Evolutionary conservation across 2,888 invertebrate genomes (phyloP).

Genomic region (Teinopalpus imperialis): DNA sequence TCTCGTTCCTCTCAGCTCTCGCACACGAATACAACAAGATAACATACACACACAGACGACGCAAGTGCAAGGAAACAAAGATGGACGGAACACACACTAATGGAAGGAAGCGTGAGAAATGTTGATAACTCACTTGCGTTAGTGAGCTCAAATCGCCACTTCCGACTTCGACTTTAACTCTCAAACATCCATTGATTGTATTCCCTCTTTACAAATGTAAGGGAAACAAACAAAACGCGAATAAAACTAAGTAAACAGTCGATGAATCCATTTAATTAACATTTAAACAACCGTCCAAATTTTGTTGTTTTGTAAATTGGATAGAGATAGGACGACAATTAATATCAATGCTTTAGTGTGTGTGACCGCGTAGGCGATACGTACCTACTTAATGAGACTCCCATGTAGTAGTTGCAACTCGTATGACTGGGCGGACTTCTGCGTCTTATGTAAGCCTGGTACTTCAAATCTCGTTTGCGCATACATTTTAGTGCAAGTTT

Average conservation of each 20-base stretch:
- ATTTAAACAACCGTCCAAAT: conserved; percentile 3
- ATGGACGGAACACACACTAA: conserved; percentile 62
- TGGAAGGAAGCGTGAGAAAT: conserved; percentile 75
- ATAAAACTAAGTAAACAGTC: conserved; percentile 35
- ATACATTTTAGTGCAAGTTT: conserved; percentile 75
- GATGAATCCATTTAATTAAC: conserved; percentile 34
- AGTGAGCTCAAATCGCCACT: conserved; percentile 66
- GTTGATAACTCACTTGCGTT: conserved; percentile 79
- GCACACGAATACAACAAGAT: conserved; percentile 50
- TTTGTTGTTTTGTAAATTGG: conserved; percentile 36
- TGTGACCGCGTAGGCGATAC: conserved; percentile 56
- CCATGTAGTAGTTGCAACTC: conserved; percentile 48
- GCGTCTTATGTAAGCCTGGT: conserved; percentile 66
- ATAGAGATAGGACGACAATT: conserved; percentile 62
- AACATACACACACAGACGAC: conserved; percentile 43
- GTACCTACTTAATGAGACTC: conserved; percentile 48
- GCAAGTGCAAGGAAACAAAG: conserved; percentile 51
- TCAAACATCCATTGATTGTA: conserved; percentile 11
- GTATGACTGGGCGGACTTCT: conserved; percentile 54
- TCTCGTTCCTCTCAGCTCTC: conserved; percentile 68
- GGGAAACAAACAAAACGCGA: conserved; percentile 9
- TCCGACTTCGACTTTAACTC: conserved; percentile 57
- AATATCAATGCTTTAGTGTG: conserved; percentile 46
- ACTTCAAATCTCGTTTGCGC: conserved; percentile 72
- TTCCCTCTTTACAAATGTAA: conserved; percentile 18